A percentile compares a stretch with the other conserved stretches of the same genome.
phyloP scores from a whole-genome alignment of 2,888 invertebrate genomes.

The Acanthococcus lagerstroemiae region DNA sequence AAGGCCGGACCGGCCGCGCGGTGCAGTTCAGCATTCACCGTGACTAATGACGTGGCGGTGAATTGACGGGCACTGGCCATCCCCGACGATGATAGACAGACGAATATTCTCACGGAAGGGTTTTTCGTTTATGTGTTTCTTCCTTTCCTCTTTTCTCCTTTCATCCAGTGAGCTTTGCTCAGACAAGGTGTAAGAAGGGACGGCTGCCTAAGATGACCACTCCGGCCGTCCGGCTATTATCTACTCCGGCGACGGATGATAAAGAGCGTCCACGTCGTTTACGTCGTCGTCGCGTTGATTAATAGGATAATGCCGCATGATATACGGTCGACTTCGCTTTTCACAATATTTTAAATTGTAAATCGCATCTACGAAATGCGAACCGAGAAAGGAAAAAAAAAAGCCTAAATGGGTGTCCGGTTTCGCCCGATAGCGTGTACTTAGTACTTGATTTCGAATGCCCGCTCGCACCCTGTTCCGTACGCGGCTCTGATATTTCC shows the following conservation, averaged over 20 bases:
- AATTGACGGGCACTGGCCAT: constrained; percentile 22
- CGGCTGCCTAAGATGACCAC: neutral
- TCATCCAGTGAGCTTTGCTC: neutral
- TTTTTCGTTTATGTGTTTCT: neutral
- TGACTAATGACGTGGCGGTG: constrained; percentile 27
- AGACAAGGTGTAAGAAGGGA: neutral
- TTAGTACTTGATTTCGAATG: too few relatives aligned
- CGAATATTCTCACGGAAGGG: constrained; percentile 27
- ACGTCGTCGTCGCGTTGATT: constrained; percentile 22
- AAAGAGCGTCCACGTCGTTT: neutral
- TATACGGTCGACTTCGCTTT: constrained; percentile 1
- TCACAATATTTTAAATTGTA: neutral
- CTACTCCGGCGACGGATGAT: neutral
- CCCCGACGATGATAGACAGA: constrained; percentile 14
- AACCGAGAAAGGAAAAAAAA: too few relatives aligned
- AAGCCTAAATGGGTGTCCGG: too few relatives aligned
- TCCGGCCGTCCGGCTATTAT: neutral
- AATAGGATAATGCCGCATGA: constrained; percentile 26
- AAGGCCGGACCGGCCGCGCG: neutral
- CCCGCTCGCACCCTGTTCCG: too few relatives aligned
- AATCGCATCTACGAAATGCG: too few relatives aligned
- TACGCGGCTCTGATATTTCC: too few relatives aligned
- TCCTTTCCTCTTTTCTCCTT: neutral
- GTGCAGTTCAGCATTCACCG: neutral
- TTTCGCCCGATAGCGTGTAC: too few relatives aligned